Base-by-base conservation (phyloP, 2,113 vertebrate genomes). In the Ictalurus furcatus region DNA sequence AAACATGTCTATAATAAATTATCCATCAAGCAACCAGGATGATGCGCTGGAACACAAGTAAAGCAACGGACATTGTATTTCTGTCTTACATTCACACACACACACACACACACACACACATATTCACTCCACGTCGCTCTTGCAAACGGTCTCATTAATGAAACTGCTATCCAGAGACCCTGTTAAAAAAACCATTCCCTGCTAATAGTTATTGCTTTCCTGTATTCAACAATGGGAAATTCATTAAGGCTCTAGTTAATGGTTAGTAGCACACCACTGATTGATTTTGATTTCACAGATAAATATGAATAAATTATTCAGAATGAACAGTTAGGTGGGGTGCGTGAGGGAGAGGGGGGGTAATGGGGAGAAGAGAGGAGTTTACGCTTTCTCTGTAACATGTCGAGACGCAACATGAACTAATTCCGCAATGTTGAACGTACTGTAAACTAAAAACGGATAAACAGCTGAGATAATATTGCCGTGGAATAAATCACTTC, bases 101-200 rank as follows among this genome's bases (percentile, higher is more conserved):
- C 12, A n/a, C 82, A 65, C 34, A 28, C 23, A 16, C 12, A 52
- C 48, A 52, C 9, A 52, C 6, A 21, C 17, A 28, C 34, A 52
- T 25, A 16, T 2, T 12, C 4, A 28, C 44, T n/a, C 76, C 76
- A 16, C 13, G 28, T 23, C 13, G 2, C 37, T 12, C 40, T 48
- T 74, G 34, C 34, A 9, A 76, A 12, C 40, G 48, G 74, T 78
- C 74, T 80, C 48, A 56, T 80, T 58, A 81, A 58, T 81, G 79
- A 81, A 81, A 81, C 8, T 30, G 79, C 52, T 21, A 81, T 30
- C 52, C n/a, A 58, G 79, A 58, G 79, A 81, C 28, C 28, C 28
- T 81, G 80, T 59, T 58, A 59, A 82, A 82, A 82, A 82, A 82
- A 9, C 30, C 52, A 82, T 82, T 59, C n/a, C 30, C 0, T 59